phyloP scores from a whole-genome alignment of 2,797 vertebrate genomes.

The Chelon labrosus region DNA sequence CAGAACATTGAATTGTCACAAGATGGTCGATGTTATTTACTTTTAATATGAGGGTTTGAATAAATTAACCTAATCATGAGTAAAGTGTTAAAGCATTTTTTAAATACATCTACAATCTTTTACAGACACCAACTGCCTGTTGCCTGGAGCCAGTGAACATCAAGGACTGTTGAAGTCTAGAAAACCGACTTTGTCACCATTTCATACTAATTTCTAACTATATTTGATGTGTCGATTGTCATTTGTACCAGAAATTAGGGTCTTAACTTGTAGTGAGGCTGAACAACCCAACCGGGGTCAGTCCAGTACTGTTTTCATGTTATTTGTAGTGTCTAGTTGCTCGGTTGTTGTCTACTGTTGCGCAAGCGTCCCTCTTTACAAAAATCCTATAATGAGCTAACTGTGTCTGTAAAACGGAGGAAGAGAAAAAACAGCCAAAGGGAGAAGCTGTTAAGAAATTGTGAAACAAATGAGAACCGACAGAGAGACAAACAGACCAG shows the following conservation, averaged over 20 bases:
- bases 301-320: too few relatives aligned
- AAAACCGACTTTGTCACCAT: background rate
- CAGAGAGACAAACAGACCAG: conserved; percentile 39
- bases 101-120: too few relatives aligned
- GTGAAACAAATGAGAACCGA: conserved; percentile 45
- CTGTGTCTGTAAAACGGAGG: conserved; percentile 14
- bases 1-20: too few relatives aligned
- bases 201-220: background rate
- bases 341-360: background rate
- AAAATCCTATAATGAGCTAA: conserved; percentile 34
- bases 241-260: background rate
- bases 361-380: conserved; percentile 9
- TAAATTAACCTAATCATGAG: too few relatives aligned
- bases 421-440: conserved; percentile 10
- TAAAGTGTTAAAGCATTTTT: too few relatives aligned
- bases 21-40: too few relatives aligned
- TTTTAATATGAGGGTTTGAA: too few relatives aligned
- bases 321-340: too few relatives aligned
- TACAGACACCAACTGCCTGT: too few relatives aligned
- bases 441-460: conserved; percentile 6
- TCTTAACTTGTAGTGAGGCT: background rate
- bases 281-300: too few relatives aligned
- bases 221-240: background rate
- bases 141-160: too few relatives aligned
- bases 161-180: too few relatives aligned